Base-by-base conservation (phyloP, 2,888 invertebrate genomes). In the Lepidocyrtinus sp. region DNA sequence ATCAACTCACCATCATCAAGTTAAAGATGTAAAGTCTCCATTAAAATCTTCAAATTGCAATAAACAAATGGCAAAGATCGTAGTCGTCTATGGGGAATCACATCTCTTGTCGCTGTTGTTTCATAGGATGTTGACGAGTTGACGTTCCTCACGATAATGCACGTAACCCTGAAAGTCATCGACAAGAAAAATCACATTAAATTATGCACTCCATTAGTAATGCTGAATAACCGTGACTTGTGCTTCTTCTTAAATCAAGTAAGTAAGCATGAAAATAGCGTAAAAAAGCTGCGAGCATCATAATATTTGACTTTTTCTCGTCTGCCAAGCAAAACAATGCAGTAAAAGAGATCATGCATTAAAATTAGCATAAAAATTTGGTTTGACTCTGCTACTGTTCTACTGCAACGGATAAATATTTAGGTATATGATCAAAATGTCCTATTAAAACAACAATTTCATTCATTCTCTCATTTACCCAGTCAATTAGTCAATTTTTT, bases 181-280 rank as follows among this genome's bases (percentile, higher is more conserved):
- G 61, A 75, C 55, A 75, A 76, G 63, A 69, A 76, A 75, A 76
- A 71, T 71, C 76, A 59, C 71, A 71, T 76, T 64, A 76, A 71
- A 70, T 76, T 76, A 76, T 75, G 69, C 63, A 75, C 69, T 69
- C 69, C 75, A 69, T 63, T 69, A 75, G 68, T 62, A 68, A 27
- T 72, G 61, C 75, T 75, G 75, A 75, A 75, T 67, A 75, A 75
- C 69, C 75, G 50, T 75, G 75, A 75, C 75, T 68, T 75, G 75
- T 62, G 59, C 59, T 45, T 36, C 65, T 25, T 36, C 65, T 36
- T 36, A 36, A 36, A 36, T 36, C 12, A 36, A 36, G 36, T 36
- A 36, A 36, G 36, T 36, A 36, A 36, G 36, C 36, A 36, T 36
- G 36, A 36, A 36, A 36, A 36, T 36, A 36, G 36, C 36, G 12